phyloP scores from a whole-genome alignment of 2,888 invertebrate genomes.

The Patella caerulea region DNA sequence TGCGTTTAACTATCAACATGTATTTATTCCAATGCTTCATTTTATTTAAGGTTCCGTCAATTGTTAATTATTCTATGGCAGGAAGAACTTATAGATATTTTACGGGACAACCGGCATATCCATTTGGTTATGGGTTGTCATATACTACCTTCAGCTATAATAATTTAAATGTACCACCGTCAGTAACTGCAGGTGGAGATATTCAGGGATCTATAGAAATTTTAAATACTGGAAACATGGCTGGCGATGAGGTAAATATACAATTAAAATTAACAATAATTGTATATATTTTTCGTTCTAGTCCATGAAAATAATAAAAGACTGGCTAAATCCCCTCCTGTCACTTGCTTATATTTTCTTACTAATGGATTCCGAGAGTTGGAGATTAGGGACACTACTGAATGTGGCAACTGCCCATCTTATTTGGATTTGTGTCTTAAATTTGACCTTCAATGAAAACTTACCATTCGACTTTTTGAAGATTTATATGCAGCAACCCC shows the following conservation, averaged over 20 bases:
- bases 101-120: constrained; percentile 50
- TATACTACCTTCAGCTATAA: constrained; percentile 48
- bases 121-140: constrained; percentile 59
- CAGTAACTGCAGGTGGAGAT: constrained; percentile 7
- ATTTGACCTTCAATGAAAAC: too few relatives aligned
- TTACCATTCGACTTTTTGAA: too few relatives aligned
- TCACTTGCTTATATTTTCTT: too few relatives aligned
- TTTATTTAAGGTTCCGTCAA: constrained; percentile 47
- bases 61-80: constrained; percentile 58
- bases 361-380: too few relatives aligned
- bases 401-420: too few relatives aligned
- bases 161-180: background rate
- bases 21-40: background rate
- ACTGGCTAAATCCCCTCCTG: too few relatives aligned
- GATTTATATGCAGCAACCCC: too few relatives aligned
- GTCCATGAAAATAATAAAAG: too few relatives aligned
- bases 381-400: too few relatives aligned
- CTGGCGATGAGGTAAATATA: constrained; percentile 25
- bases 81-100: constrained; percentile 66
- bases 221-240: constrained; percentile 21
- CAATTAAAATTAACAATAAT: too few relatives aligned
- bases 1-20: background rate
- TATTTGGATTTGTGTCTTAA: too few relatives aligned
- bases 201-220: constrained; percentile 21
- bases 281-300: too few relatives aligned